These are phyloP conservation scores for Psittacula cyanocephala DNA, from an alignment of 2,113 vertebrate genomes.

Conservation along the genomic window DNA sequence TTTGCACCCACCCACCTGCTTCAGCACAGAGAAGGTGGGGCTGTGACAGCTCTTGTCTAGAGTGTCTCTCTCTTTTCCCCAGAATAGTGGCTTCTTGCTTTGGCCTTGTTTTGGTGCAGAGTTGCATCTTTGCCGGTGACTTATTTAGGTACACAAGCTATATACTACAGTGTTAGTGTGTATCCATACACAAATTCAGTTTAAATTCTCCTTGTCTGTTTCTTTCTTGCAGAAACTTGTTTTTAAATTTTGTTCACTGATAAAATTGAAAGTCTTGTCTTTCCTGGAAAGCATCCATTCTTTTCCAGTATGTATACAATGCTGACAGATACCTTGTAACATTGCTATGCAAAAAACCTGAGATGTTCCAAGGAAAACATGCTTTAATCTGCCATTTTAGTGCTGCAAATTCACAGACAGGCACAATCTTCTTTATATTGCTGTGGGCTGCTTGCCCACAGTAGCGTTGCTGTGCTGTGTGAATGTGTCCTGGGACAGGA, in stretches of 20 bases:
- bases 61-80: neutral
- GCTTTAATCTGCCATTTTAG: neutral
- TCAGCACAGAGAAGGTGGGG: neutral
- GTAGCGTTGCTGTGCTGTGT: neutral
- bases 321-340: neutral
- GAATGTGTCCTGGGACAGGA: neutral
- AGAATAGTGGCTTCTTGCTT: neutral
- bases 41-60: neutral
- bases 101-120: neutral
- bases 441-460: neutral
- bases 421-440: neutral
- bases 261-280: neutral
- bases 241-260: neutral
- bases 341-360: neutral
- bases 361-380: neutral
- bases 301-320: neutral
- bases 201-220: neutral
- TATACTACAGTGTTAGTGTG: neutral
- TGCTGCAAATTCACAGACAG: too few species aligned
- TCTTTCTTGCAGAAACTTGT: neutral
- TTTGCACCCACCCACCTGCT: neutral
- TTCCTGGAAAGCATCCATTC: neutral
- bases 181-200: accelerated
- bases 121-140: neutral
- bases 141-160: neutral